Evolutionary conservation across 2,797 vertebrate genomes (phyloP).

Genomic region (Apogon hyalosoma): DNA sequence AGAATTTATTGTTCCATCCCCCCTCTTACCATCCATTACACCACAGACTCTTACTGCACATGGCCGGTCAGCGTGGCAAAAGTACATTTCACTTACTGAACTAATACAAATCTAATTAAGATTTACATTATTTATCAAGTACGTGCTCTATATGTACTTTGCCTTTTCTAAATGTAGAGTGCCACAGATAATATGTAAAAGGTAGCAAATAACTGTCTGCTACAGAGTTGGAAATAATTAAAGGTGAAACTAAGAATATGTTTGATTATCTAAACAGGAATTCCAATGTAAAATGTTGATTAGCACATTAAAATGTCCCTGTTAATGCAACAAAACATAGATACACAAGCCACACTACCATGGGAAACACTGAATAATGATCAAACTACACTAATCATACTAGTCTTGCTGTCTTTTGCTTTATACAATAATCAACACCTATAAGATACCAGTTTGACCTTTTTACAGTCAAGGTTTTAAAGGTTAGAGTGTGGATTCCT

Average conservation of each 20-base stretch:
- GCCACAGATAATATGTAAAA: too few species aligned
- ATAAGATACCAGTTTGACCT: too few species aligned
- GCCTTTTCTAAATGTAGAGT: too few species aligned
- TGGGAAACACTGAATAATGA: background rate
- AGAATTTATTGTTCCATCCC: slow-evolving; percentile 19
- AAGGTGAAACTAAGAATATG: background rate
- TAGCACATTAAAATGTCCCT: background rate
- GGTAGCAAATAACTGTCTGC: too few species aligned
- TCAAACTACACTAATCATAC: background rate
- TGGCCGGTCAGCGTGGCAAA: too few species aligned
- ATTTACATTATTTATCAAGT: too few species aligned
- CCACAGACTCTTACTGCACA: background rate
- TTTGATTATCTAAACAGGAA: background rate
- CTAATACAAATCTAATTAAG: too few species aligned
- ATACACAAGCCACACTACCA: background rate
- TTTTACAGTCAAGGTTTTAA: too few species aligned
- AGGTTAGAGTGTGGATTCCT: too few species aligned
- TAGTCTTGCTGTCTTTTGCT: background rate
- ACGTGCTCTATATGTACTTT: too few species aligned
- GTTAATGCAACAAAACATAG: background rate
- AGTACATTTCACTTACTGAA: too few species aligned
- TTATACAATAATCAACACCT: background rate
- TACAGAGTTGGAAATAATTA: background rate
- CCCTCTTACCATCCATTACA: background rate
- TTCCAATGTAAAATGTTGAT: background rate